These are phyloP conservation scores for Caenorhabditis brenneri DNA, from an alignment of 1,140 invertebrate genomes.

Conservation along the genomic window DNA sequence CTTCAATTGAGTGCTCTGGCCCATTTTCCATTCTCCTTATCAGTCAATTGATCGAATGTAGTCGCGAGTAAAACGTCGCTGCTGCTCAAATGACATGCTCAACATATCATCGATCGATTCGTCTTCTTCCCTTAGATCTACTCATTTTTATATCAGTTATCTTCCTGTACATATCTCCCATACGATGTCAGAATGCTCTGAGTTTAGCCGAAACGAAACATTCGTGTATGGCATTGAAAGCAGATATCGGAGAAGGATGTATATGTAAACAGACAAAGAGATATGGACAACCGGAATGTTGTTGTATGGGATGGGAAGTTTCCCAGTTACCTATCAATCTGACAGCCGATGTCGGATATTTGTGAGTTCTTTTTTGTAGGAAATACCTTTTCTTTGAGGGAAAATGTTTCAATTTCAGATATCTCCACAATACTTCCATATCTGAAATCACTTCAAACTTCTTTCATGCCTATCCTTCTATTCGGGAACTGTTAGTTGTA, in stretches of 20 bases:
- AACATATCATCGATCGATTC: constrained; percentile 39
- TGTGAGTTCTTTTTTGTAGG: constrained; percentile 41
- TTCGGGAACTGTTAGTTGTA: constrained; percentile 14
- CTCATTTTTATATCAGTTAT: neutral
- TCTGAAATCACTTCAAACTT: neutral
- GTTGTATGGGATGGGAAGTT: constrained; percentile 41
- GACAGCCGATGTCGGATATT: constrained; percentile 6
- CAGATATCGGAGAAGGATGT: constrained; percentile 20
- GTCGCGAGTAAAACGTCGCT: constrained; percentile 9
- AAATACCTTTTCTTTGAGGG: neutral
- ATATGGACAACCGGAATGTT: constrained; percentile 40
- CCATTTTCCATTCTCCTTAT: neutral
- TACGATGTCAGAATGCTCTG: neutral
- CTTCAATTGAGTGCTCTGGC: neutral
- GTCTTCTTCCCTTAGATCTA: neutral
- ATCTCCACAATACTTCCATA: constrained; percentile 20
- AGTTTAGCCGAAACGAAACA: constrained; percentile 27
- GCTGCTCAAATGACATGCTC: constrained; percentile 25
- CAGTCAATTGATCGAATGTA: constrained; percentile 32
- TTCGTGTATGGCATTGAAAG: constrained; percentile 35
- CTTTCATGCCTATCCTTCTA: neutral
- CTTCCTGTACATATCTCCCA: neutral
- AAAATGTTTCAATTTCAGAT: neutral
- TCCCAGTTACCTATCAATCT: constrained; percentile 18
- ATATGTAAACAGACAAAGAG: constrained; percentile 26